Evolutionary conservation across 2,113 vertebrate genomes (phyloP), one percentile per base, ranked within the genome.

Genomic region (Hylia prasina): DNA sequence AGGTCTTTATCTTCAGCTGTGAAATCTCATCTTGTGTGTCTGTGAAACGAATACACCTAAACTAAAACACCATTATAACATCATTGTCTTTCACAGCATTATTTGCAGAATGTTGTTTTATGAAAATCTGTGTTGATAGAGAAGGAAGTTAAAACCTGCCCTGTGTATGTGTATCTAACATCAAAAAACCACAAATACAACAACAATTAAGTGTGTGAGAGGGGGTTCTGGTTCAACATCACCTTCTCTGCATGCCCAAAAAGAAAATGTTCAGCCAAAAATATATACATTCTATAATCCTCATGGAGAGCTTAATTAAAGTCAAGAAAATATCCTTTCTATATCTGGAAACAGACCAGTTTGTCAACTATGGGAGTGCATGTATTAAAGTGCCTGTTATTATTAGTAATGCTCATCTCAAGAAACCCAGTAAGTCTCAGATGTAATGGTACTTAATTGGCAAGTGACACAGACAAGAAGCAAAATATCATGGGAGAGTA

Each of bases 221-320:
- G 24, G 35, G 57, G 76, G 48, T n/a, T 94, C 70, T 54, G 30
- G 28, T 87, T 86, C 42, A 39, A 35, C 24, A 90, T 40, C 71
- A 64, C 27, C 47, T 78, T 82, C 75, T 90, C 82, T 35, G 35
- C 30, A 56, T 10, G 47, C 48, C 70, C 39, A 82, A 69, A 61
- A 87, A 96, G 80, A 94, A 90, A 89, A 76, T 35, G 45, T 91
- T 92, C 84, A 87, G 93, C 60, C 61, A 92, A 90, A 77, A 61
- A 75, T 58, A 40, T 70, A 91, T 93, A 78, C 27, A 80, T 95
- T 65, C 65, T 61, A 54, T 71, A 84, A 85, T 86, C 90, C 94
- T 53, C 31, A 69, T 11, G 37, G 37, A 89, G 35, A 95, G 69
- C 66, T 64, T 93, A 93, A 95, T 79, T 81, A 85, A 95, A 73